Base-by-base conservation (phyloP, 2,888 invertebrate genomes). In the Actias luna region DNA sequence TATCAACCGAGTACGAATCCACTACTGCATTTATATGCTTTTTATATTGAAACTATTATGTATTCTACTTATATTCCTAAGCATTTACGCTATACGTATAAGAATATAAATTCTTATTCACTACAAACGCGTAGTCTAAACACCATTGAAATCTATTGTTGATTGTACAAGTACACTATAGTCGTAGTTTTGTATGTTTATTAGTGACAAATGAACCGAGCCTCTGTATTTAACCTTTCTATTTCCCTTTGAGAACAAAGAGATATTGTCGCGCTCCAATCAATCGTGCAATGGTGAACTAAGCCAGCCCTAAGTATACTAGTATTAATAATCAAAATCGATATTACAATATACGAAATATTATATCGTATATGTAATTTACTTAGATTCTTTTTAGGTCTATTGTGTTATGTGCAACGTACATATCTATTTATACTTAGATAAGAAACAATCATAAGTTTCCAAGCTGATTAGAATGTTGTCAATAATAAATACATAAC, bases 261-360 rank as follows among this genome's bases (percentile, higher is more conserved):
- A 69, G 65, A 73, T 69, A 81, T 81, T 82, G 78, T 80, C 67
- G 72, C 69, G 73, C 76, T 75, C 72, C 82, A 87, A 83, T 85
- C 83, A 79, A 64, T 82, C 87, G 84, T 85, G 80, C 83, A 84
- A 85, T 83, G 74, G 78, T 10, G 75, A 66, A 61, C 60, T 64
- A 64, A 67, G 66, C 65, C 72, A 64, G 66, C 67, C 67, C 70
- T 73, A 69, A 69, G 73, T 39, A 35, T 18, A 36, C n/a, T 62
- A 35, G 22, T 27, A 60, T 57, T 60, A 59, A 16, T 29, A 55
- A 55, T 55, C 55, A 55, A 55, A 55, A 55, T 55, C 10, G 22
- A 16, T 50, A 50, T 50, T 50, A 12, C 12, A 12, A 50, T 25
- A 29, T 7, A 29, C 7, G n/a, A 55, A 1, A n/a, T 27, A 55